Evolutionary conservation across 2,113 vertebrate genomes (phyloP), one percentile per base, ranked within the genome.

Genomic region (Archocentrus centrarchus): DNA sequence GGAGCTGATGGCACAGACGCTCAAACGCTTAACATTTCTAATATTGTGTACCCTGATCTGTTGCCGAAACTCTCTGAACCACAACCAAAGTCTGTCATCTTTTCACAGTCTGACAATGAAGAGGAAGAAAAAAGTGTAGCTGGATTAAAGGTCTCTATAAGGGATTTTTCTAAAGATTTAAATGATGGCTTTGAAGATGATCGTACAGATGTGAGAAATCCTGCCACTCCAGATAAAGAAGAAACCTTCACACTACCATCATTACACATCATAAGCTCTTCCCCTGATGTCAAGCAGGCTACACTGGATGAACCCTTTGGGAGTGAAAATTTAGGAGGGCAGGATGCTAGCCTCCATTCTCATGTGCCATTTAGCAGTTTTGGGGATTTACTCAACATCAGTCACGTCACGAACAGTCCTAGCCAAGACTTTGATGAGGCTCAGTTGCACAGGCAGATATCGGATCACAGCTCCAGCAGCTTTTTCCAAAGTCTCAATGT

Each of bases 291-390:
- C n/a, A 79, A 8, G 27, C 58, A 60, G 63, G 66, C 20, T 55
- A 78, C 13, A 4, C n/a, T 59, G 3, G 60, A 64, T 17, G 55
- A 35, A 11, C 37, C 70, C 13, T 17, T 62, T 58, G 82, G 64
- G 47, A 27, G 37, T 11, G 41, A 13, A 14, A 24, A 17, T 62
- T 39, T 55, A 10, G 75, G 18, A 58, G 50, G 18, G 9, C 77
- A 59, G 66, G 77, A 75, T 58, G 15, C 20, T 6, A 44, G 3
- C 20, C 87, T 11, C 22, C 32, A 58, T 0, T 93, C 93, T 13
- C 90, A 87, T 0, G 94, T 95, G 53, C 92, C 93, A 1, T 94
- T 93, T 0, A 4, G 88, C 39, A 83, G 88, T 81, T 89, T 94
- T 0, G 47, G 41, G 11, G 64, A 92, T 0, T 76, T 81, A 79